phyloP scores from a whole-genome alignment of 2,113 vertebrate genomes.

The Heloderma charlesbogerti region DNA sequence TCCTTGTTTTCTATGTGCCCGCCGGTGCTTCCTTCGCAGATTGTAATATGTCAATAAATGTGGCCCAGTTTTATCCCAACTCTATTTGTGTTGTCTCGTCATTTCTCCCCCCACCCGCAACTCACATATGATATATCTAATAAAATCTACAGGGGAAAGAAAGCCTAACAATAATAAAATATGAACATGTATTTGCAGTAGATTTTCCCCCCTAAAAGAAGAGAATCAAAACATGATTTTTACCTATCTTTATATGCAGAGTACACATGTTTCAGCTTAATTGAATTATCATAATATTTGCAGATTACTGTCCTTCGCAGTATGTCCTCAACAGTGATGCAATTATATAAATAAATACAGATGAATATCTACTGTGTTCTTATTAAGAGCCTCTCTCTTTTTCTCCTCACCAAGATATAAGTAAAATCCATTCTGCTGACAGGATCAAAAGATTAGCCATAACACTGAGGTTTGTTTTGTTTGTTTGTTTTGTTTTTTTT shows the following conservation, averaged over 20 bases:
- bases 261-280: neutral
- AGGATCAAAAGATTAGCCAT: constrained; percentile 52
- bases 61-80: too few relatives aligned
- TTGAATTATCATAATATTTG: constrained; percentile 19
- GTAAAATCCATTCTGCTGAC: constrained; percentile 31
- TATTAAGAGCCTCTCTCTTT: neutral
- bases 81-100: too few relatives aligned
- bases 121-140: neutral
- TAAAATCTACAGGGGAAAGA: neutral
- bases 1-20: too few relatives aligned
- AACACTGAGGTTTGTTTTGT: constrained; percentile 22
- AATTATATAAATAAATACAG: constrained; percentile 35
- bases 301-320: neutral
- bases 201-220: neutral
- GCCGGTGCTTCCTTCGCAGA: too few relatives aligned
- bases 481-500: neutral
- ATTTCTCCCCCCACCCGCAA: too few relatives aligned
- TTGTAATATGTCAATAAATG: too few relatives aligned
- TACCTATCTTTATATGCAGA: neutral
- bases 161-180: neutral
- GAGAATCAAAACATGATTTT: neutral
- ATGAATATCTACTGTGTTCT: neutral
- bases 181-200: neutral
- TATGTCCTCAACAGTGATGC: neutral
- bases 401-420: neutral